Evolutionary conservation across 2,888 invertebrate species (phyloP), one percentile per base, ranked within the genome.

Genomic region (Microctonus brassicae): DNA sequence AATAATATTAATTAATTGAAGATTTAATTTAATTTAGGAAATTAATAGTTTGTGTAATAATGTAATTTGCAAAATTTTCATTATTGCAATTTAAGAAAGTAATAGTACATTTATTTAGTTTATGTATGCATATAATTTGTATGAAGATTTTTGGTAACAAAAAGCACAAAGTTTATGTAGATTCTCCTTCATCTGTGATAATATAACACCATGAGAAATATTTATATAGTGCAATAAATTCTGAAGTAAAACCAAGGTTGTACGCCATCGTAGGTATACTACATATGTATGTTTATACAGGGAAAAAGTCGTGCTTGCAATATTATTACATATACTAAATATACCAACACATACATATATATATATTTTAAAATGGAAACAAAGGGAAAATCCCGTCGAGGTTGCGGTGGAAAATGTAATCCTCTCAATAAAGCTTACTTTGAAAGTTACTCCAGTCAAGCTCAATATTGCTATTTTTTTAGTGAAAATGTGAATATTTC

Each of bases 151-250:
- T 60, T 34, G 42, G 24, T 1, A 62, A 24, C n/a, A 22, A 39
- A 62, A 39, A 24, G 24, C 39, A 24, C 36, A 36, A n/a, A 62
- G 36, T 7, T 62, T 62, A 39, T 62, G 17, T 47, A 47, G 17
- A 20, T 47, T 20, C 47, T n/a, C 26, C 26, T 34, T 9, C 22
- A 26, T 24, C 39, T 62, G 62, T 36, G 39, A 39, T 13, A n/a
- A 24, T 47, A 47, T 17, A 47, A 3, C 17, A 47, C 47, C 39
- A 24, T 39, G 62, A 24, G 39, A 39, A 62, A 62, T 62, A 62
- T 62, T 62, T 62, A 62, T 62, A 22, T 42, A n/a, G n/a, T 62
- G 13, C n/a, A n/a, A 62, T 62, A 62, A 62, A 62, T 62, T 42
- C 62, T 17, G 47, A n/a, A 47, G 39, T 6, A 24, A 62, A 62